Evolutionary conservation across 2,113 vertebrate genomes (phyloP).

Genomic region (Marmota flaviventris): DNA sequence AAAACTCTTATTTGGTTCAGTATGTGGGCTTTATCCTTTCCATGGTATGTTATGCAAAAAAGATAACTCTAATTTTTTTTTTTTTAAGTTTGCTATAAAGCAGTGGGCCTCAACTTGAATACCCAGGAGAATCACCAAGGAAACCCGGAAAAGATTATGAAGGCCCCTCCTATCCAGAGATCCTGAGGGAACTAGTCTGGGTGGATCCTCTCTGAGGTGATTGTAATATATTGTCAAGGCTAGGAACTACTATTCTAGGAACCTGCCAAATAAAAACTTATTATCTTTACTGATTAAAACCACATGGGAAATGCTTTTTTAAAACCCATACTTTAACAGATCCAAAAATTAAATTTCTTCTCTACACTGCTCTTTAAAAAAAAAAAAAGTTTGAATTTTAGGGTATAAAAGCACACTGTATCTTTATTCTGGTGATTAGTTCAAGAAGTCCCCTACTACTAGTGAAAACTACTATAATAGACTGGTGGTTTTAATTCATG

Average conservation of each 20-base stretch:
- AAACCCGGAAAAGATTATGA: constrained; percentile 62
- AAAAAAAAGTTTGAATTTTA: constrained; percentile 53
- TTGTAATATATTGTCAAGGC: neutral
- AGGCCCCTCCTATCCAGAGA: constrained; percentile 39
- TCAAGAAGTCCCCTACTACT: constrained; percentile 1
- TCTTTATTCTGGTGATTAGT: constrained; percentile 21
- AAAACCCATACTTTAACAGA: constrained; percentile 63
- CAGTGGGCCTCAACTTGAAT: constrained; percentile 63
- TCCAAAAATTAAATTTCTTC: constrained; percentile 69
- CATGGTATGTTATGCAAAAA: constrained; percentile 88
- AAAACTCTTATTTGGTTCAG: constrained; percentile 87
- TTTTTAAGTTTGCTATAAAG: constrained; percentile 85
- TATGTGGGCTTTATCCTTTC: constrained; percentile 94
- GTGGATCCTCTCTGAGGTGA: constrained; percentile 34
- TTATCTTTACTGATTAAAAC: constrained; percentile 52
- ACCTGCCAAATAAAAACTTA: constrained; percentile 71
- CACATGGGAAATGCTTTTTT: constrained; percentile 49
- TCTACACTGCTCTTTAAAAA: neutral
- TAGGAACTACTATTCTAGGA: constrained; percentile 46
- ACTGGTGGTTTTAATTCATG: constrained; percentile 34
- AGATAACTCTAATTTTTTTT: constrained; percentile 85
- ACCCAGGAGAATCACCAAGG: constrained; percentile 54
- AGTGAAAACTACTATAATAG: constrained; percentile 40
- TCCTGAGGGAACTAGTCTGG: constrained; percentile 33
- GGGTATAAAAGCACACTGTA: neutral